These are phyloP conservation scores for Lynx canadensis DNA, from an alignment of 2,113 vertebrate species.

Conservation along the genomic window DNA sequence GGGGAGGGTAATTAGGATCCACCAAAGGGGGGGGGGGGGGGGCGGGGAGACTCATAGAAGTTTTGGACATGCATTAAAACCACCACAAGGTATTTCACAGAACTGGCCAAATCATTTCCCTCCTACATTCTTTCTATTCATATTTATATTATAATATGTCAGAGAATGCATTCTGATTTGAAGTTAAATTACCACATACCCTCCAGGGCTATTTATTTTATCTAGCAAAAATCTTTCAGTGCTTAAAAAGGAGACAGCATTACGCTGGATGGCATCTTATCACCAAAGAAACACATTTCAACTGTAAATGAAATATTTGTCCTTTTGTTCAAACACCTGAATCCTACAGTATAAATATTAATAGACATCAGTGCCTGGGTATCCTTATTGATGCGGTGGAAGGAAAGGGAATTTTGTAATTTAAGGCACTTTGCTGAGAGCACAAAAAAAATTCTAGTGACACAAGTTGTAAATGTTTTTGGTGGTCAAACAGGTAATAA, in stretches of 20 bases:
- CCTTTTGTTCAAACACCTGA: background rate
- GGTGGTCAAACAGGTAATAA: background rate
- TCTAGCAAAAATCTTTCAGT: background rate
- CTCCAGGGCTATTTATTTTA: background rate
- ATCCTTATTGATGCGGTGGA: too few species aligned
- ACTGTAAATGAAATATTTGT: background rate
- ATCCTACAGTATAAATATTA: background rate
- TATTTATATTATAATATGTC: background rate
- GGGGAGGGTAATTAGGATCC: background rate
- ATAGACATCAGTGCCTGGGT: background rate
- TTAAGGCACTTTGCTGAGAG: background rate
- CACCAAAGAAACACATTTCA: constrained; percentile 41
- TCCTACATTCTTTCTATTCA: background rate
- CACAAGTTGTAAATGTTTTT: background rate
- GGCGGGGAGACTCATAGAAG: background rate
- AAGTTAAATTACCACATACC: background rate
- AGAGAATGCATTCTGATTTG: constrained; percentile 26
- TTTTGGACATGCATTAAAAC: background rate
- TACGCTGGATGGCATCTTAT: background rate
- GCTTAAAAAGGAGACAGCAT: background rate
- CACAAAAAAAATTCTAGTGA: background rate
- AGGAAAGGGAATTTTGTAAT: background rate
- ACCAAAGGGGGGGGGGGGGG: background rate
- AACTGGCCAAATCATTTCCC: background rate
- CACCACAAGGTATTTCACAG: background rate